Conservation (phyloP, 1,140 invertebrate genomes). For the Tigriopus japonicus region DNA sequence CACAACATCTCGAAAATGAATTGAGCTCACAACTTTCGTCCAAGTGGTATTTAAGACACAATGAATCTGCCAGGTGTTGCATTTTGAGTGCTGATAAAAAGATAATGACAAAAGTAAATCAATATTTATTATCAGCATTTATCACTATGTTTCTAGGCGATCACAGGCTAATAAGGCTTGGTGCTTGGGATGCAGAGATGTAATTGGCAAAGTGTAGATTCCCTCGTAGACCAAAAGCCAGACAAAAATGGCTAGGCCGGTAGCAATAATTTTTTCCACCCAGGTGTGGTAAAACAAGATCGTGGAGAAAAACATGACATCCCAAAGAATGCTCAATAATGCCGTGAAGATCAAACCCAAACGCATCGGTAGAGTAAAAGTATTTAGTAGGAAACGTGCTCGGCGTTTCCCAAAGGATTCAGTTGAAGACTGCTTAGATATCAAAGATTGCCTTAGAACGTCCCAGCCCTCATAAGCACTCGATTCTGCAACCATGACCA, state of each 20-base stretch:
- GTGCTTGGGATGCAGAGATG: no score
- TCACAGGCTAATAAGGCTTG: no score
- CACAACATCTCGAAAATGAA: not conserved
- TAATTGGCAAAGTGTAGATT: conserved; percentile 32
- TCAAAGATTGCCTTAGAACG: no score
- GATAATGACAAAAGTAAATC: no score
- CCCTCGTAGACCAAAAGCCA: conserved; percentile 81
- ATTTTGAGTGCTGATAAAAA: no score
- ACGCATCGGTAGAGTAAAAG: conserved; percentile 60
- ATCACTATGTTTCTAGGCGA: no score
- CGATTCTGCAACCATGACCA: conserved; percentile 55
- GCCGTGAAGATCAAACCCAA: conserved; percentile 56
- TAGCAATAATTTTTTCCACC: conserved; percentile 79
- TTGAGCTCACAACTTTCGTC: no score
- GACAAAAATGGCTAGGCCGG: conserved; percentile 55
- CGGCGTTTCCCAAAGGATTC: conserved; percentile 35
- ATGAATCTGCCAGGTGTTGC: no score
- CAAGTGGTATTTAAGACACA: no score
- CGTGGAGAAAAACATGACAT: conserved; percentile 73
- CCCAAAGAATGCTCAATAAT: conserved; percentile 62
- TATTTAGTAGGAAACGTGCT: conserved; percentile 51
- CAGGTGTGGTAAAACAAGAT: conserved; percentile 85
- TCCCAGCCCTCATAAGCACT: no score
- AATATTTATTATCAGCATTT: no score
- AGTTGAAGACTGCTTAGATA: no score